Percentiles rank a stretch among this genome's conserved stretches.
Conservation (phyloP, 2,113 vertebrate genomes). For the Craseonycteris thonglongyai region DNA sequence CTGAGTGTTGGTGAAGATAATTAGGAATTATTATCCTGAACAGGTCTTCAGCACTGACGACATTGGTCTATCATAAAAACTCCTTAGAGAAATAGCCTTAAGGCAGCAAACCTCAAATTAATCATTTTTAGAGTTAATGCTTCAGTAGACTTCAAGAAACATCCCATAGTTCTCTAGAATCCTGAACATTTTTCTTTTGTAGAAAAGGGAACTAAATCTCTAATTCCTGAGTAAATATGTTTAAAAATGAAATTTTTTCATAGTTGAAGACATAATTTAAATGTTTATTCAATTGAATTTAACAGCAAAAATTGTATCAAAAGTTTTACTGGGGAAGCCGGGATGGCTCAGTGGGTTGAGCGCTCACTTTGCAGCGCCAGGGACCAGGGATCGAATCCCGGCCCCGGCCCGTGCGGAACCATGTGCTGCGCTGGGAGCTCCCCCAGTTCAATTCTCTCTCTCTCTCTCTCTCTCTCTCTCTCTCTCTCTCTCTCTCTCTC, state of each 20-base stretch:
- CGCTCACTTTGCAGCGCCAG: no score
- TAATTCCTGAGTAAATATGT: not conserved
- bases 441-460: no score
- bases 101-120: not conserved
- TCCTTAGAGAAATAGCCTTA: not conserved
- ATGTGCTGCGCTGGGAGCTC: no score
- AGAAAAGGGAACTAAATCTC: not conserved
- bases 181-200: not conserved
- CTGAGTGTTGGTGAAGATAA: not conserved
- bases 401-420: no score
- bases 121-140: not conserved
- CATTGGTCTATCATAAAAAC: not conserved
- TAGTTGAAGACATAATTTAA: not conserved
- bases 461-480: no score
- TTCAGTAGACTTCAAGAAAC: constrained; percentile 21
- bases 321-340: no score
- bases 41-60: not conserved
- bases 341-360: no score
- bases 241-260: not conserved
- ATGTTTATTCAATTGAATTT: not conserved
- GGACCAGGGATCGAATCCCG: no score
- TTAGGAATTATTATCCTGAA: not conserved
- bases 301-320: not conserved
- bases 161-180: not conserved
- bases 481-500: no score